A percentile compares a stretch with the other conserved stretches of the same genome.
These are phyloP conservation scores for Luperina testacea DNA, from an alignment of 2,888 invertebrate species.

Conservation along the genomic window DNA sequence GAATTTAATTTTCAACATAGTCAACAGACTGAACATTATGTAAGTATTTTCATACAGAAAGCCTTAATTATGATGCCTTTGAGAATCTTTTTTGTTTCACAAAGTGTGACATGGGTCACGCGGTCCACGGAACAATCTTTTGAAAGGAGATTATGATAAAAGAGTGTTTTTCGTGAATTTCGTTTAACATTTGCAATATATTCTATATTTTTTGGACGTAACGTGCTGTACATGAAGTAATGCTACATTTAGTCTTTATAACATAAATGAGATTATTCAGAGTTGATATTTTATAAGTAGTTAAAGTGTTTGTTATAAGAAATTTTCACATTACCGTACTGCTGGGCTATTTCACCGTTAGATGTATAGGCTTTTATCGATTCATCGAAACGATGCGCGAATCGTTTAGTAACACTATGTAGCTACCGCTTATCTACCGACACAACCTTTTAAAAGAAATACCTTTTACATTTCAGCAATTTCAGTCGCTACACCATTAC, in stretches of 20 bases:
- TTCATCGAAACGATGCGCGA: constrained; percentile 31
- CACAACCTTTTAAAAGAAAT: constrained; percentile 26
- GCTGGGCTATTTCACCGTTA: neutral
- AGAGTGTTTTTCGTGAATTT: constrained; percentile 23
- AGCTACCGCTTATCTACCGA: neutral
- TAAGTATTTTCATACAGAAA: constrained; percentile 4
- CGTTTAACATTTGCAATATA: constrained; percentile 21
- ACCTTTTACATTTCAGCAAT: constrained; percentile 30
- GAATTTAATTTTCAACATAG: neutral
- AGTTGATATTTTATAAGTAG: constrained; percentile 1
- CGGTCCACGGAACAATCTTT: constrained; percentile 30
- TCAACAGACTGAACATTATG: neutral
- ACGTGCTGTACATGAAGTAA: constrained; percentile 15
- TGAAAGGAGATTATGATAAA: constrained; percentile 36
- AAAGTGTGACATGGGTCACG: constrained; percentile 36
- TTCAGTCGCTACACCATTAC: constrained; percentile 22
- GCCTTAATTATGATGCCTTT: constrained; percentile 14
- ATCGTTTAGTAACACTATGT: constrained; percentile 22
- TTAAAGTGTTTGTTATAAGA: neutral
- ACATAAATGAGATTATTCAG: constrained; percentile 18
- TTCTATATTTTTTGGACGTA: constrained; percentile 17
- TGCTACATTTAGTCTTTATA: neutral
- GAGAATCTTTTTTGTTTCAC: constrained; percentile 26
- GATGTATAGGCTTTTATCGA: constrained; percentile 25
- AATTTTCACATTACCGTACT: constrained; percentile 10